A percentile compares a stretch with the other conserved stretches of the same genome.
These are phyloP conservation scores for Triplophysa tibetana DNA, from an alignment of 2,113 vertebrate species.

Conservation along the genomic window DNA sequence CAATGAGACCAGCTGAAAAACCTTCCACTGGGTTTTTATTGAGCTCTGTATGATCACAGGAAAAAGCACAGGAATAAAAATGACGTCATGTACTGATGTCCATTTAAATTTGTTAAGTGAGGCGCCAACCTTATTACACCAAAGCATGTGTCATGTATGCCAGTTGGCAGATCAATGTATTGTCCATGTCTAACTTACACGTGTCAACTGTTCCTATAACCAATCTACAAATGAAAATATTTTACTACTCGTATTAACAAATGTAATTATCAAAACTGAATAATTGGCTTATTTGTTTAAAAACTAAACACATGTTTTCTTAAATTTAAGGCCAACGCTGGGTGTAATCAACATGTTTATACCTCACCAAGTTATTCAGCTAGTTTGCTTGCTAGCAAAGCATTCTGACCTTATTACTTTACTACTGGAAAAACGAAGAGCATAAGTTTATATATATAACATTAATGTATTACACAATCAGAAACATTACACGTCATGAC, in stretches of 20 bases:
- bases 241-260: no score
- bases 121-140: not conserved
- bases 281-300: not conserved
- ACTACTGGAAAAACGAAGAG: constrained; percentile 1
- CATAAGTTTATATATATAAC: not conserved
- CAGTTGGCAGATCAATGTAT: not conserved
- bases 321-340: not conserved
- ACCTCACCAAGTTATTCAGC: constrained; percentile 26
- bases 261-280: not conserved
- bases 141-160: not conserved
- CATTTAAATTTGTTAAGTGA: not conserved
- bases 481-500: not conserved
- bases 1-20: constrained; percentile 77
- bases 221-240: no score
- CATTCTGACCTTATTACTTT: constrained; percentile 19
- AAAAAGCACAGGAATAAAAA: not conserved
- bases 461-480: not conserved
- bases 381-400: constrained; percentile 27
- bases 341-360: constrained; percentile 5
- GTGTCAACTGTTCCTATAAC: not conserved
- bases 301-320: not conserved
- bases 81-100: not conserved
- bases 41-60: constrained; percentile 64
- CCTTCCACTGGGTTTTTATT: constrained; percentile 80
- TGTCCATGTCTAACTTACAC: constrained; percentile 3